Base-by-base conservation (phyloP, 2,113 vertebrate genomes). In the Aphelocoma coerulescens region DNA sequence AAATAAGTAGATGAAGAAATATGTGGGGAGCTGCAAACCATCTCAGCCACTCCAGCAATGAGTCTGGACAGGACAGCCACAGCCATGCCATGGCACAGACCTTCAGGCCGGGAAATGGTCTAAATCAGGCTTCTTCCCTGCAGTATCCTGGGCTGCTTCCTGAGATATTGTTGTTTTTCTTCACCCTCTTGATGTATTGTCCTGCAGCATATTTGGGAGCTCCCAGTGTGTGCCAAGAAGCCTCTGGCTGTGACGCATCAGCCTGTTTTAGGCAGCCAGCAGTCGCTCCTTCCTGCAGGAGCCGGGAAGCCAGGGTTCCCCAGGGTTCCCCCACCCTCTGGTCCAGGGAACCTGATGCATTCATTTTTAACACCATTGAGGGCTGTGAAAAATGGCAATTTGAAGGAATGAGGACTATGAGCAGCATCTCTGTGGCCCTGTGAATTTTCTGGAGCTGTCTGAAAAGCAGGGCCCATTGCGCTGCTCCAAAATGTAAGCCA, bases 181-280 rank as follows among this genome's bases (percentile, higher is more conserved):
- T 93, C 11, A 8, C 48, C 35, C 48, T 85, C 90, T 79, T 82
- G 87, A 91, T 78, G 78, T 52, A 93, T 93, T 96, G 92, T 94
- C 76, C 90, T 18, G 2, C 33, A 84, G 68, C 20, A 13, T 28
- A 35, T 43, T 93, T 0, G 9, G 88, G 85, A 43, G 44, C 83
- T 85, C 91, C 92, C 75, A 37, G 59, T 0, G 1, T 59, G 71
- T 91, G 91, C 88, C 88, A 91, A 91, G 82, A 94, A 82, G 20
- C 54, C 12, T 0, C 94, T 83, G 88, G 67, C 63, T 6, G 9
- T 93, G 90, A 97, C 88, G 11, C 78, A 91, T 19, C 62, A 72
- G 78, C 66, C 58, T 15, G 22, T 37, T 76, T 62, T 32, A 28
- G 76, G 83, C 41, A 12, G 82, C 49, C 41, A 23, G 80, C 52